Conservation (phyloP, 2,113 vertebrate genomes). For the Salvelinus sp. region DNA sequence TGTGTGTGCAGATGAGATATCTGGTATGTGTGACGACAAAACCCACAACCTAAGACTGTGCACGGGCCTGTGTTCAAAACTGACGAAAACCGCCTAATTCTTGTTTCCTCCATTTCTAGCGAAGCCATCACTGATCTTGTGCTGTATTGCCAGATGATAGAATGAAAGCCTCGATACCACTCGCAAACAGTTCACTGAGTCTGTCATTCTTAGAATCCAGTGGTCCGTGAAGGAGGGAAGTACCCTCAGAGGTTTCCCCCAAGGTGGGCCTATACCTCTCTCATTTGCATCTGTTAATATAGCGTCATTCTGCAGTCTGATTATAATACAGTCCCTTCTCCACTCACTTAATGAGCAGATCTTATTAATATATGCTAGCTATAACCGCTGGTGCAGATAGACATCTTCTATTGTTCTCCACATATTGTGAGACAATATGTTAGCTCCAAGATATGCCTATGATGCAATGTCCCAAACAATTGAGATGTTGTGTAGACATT, state of each 20-base stretch:
- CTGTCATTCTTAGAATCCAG: too few relatives aligned
- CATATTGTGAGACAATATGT: constrained; percentile 31
- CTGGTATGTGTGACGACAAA: constrained; percentile 56
- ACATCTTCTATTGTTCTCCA: constrained; percentile 30
- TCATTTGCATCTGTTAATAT: too few relatives aligned
- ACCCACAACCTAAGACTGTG: background rate
- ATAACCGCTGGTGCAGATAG: constrained; percentile 41
- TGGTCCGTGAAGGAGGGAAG: too few relatives aligned
- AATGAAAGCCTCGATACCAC: background rate
- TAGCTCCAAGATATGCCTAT: constrained; percentile 24
- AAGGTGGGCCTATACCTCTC: too few relatives aligned
- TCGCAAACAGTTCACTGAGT: background rate
- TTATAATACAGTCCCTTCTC: background rate
- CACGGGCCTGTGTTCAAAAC: background rate
- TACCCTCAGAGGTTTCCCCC: too few relatives aligned
- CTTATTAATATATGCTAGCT: constrained; percentile 11
- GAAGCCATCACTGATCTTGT: background rate
- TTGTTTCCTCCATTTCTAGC: background rate
- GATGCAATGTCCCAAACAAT: constrained; percentile 44
- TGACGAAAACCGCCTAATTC: background rate
- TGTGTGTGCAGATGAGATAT: constrained; percentile 52
- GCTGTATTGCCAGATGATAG: background rate
- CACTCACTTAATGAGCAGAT: constrained; percentile 8
- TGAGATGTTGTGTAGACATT: constrained; percentile 22
- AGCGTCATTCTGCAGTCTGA: background rate